Base-by-base conservation (phyloP, 2,888 invertebrate genomes). In the Polymixis flavicincta region DNA sequence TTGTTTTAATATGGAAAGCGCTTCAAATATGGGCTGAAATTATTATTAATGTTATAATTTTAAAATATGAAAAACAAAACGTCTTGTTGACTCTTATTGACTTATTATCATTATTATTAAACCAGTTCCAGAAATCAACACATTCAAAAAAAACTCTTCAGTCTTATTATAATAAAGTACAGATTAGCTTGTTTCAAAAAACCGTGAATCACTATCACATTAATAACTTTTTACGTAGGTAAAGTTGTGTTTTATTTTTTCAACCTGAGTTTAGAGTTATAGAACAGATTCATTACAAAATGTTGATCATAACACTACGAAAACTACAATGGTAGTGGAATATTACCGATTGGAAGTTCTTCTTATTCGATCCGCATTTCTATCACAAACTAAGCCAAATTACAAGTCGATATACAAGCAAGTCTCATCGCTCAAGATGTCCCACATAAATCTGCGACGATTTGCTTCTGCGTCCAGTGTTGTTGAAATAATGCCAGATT, bases 401-500 rank as follows among this genome's bases (percentile, higher is more conserved):
- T 61, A 69, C 68, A 73, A 78, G 72, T 77, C 76, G 5, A 79
- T 77, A 72, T 74, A 76, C 86, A 87, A 88, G 87, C 89, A 86
- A 70, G 79, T 75, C 85, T 73, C 87, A 85, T 86, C 85, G 82
- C 74, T 85, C 88, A 87, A 89, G 90, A 88, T 89, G 88, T 86
- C 88, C 87, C 84, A 67, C 55, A 95, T 95, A 95, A 95, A 95
- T 95, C 93, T 90, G 77, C 66, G 74, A 87, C 82, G 89, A 93
- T 94, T 94, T 91, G 93, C 93, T 94, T 93, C 93, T 92, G 91
- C 91, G 93, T 92, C 90, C 92, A 92, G 86, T 90, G 90, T 88
- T 88, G 88, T 90, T 94, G 94, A 94, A 92, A 93, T 94, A 94
- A 91, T 91, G 92, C 92, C 92, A 92, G 92, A 92, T 90, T 90